Evolutionary conservation across 2,888 invertebrate genomes (phyloP), one percentile per base, ranked within the genome.

Genomic region (Branchellion lobata): DNA sequence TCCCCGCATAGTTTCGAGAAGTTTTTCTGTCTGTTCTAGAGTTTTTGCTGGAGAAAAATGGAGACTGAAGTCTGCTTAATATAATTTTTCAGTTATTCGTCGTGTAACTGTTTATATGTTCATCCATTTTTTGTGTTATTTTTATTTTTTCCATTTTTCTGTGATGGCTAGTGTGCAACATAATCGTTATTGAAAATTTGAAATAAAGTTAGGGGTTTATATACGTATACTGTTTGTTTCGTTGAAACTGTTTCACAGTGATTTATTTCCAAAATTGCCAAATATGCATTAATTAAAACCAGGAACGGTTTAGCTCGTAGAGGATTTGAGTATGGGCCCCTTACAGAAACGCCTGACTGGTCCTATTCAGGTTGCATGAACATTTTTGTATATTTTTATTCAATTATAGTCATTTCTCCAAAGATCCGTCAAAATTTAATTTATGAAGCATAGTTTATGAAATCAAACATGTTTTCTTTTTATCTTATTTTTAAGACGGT

Each of bases 271-370:
- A n/a, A n/a, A n/a, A n/a, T n/a, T n/a, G n/a, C n/a, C n/a, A n/a
- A n/a, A n/a, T n/a, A 57, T 24, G 5, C 5, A 8, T 40, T 40
- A 40, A 40, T 40, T 40, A 40, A 40, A 40, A 40, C n/a, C 29
- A 82, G 82, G 33, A 79, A 78, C 47, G 82, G 82, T 14, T n/a
- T 80, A 31, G 81, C 80, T 33, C 34, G 51, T 29, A 79, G 36
- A 77, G 82, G 81, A 11, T 81, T 81, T 74, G 81, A 81, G 57
- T 82, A 82, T 71, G 82, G 82, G 24, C 81, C 82, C 5, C 40
- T 82, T 34, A 72, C 73, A 40, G 82, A 82, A 31, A 78, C 81
- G 21, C 82, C 82, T n/a, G 82, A 82, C 57, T 82, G 82, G 82
- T 82, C 82, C 31, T 82, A 81, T 80, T 81, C 81, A 79, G 82